Conservation (phyloP, 2,113 vertebrate genomes). For the Patagioenas fasciata region DNA sequence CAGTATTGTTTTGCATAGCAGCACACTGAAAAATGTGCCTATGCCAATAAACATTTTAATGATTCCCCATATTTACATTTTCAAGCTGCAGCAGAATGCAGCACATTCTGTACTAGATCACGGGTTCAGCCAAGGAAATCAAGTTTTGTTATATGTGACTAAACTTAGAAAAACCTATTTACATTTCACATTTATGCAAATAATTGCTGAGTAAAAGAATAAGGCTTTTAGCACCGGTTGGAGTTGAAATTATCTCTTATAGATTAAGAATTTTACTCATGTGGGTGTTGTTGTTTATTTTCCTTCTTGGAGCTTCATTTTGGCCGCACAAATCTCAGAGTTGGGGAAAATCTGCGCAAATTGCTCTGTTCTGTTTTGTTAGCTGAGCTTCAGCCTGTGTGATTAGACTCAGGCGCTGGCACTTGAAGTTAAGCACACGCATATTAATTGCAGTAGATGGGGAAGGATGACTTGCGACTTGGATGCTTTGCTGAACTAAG, state of each 20-base stretch:
- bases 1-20: not conserved
- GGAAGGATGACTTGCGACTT: not conserved
- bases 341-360: not conserved
- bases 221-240: not conserved
- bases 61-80: not conserved
- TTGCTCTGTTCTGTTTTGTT: rapidly evolving
- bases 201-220: not conserved
- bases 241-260: not conserved
- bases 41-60: not conserved
- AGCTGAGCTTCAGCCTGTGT: not conserved
- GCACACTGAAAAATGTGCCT: not conserved
- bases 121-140: not conserved
- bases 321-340: no score
- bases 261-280: not conserved
- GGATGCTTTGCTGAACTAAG: not conserved
- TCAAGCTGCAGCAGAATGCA: not conserved
- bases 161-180: not conserved
- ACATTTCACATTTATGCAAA: not conserved
- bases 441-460: not conserved
- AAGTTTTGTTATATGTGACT: not conserved
- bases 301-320: not conserved
- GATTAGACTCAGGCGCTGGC: not conserved
- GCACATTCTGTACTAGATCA: not conserved
- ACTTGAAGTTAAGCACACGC: not conserved
- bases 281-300: not conserved